A percentile compares a stretch with the other conserved stretches of the same genome.
Conservation (phyloP, 2,113 vertebrate species). For the Nyctereutes procyonoides region DNA sequence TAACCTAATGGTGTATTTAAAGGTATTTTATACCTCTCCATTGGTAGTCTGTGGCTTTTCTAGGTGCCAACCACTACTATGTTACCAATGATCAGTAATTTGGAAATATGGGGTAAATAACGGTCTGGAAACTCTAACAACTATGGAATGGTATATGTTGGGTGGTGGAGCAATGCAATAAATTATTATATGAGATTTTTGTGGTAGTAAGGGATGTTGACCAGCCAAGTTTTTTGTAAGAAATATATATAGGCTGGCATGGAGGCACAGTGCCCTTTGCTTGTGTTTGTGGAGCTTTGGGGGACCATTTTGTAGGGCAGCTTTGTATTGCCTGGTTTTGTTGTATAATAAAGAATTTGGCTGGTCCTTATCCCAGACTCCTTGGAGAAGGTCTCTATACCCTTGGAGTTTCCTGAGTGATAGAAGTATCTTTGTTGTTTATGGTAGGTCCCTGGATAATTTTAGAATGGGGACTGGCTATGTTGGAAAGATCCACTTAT, state of each 20-base stretch:
- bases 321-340: not conserved
- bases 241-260: not conserved
- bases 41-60: not conserved
- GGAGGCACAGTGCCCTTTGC: not conserved
- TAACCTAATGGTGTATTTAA: not conserved
- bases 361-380: not conserved
- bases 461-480: not conserved
- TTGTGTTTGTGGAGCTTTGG: not conserved
- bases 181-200: conserved; percentile 24
- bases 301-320: not conserved
- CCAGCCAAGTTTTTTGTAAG: not conserved
- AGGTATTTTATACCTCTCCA: not conserved
- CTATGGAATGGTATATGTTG: not conserved
- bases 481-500: not conserved
- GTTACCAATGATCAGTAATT: not conserved
- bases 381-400: not conserved
- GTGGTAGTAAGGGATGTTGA: not conserved
- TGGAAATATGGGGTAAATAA: not conserved
- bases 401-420: not conserved
- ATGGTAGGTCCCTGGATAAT: not conserved
- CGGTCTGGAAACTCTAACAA: not conserved
- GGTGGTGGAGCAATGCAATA: not conserved
- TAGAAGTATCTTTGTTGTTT: not conserved
- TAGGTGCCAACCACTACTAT: not conserved
- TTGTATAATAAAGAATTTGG: not conserved